Evolutionary conservation across 2,113 vertebrate species (phyloP), one percentile per base, ranked within the genome.

Genomic region (Xiphias gladius): DNA sequence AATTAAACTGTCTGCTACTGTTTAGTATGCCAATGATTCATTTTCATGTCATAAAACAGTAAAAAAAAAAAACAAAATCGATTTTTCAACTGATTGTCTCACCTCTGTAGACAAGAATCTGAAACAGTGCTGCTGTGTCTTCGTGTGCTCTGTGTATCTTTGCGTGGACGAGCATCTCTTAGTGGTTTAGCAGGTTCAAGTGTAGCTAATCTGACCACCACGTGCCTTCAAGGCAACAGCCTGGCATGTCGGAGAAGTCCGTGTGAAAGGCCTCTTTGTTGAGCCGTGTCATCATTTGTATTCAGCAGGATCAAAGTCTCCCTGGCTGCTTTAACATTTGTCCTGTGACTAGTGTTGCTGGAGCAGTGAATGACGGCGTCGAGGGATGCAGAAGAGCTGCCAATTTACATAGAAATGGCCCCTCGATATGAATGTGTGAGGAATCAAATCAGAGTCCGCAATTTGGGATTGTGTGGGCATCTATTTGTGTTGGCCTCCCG

Each of bases 341-440:
- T 85, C 83, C 79, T 62, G 72, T 88, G 85, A 83, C 83, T 43
- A 52, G 64, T 72, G 72, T 84, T 71, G 73, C 79, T 9, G 35
- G 55, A 86, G 74, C 78, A 28, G 63, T 48, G 84, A 87, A 85
- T 77, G 90, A 86, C 89, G 79, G 89, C 66, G 89, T 82, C 74
- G 70, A 63, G 76, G 77, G 86, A 90, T 66, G 71, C 85, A 85
- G 82, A 83, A 32, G 81, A 86, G 82, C 79, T 28, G 37, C 19
- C 10, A 26, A 91, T 93, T 91, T 94, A 91, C 90, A 94, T 88
- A 90, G 88, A 91, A 86, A 93, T 90, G 72, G 61, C 62, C 41
- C 48, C 50, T 76, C 52, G 58, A 79, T 85, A 80, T 64, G 70
- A 86, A 82, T 66, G 81, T 54, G 74, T 69, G 58, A 76, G 66